Conservation (phyloP, 2,888 invertebrate genomes). For the Leucophenga maculata region DNA sequence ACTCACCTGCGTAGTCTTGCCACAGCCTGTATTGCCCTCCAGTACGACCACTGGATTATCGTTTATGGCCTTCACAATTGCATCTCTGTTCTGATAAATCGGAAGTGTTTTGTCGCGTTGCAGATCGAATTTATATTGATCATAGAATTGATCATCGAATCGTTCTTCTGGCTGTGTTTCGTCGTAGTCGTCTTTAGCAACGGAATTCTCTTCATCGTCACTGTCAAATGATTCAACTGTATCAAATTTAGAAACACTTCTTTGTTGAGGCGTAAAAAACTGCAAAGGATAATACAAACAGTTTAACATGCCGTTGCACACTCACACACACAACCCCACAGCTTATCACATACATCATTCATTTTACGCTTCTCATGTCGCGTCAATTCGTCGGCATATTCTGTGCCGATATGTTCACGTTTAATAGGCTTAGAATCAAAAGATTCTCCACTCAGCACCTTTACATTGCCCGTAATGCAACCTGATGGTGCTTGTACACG, state of each 20-base stretch:
- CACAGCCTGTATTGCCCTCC: constrained; percentile 95
- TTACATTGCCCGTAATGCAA: constrained; percentile 47
- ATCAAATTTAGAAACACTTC: not conserved
- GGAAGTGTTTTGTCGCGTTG: constrained; percentile 63
- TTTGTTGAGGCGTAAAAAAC: not conserved
- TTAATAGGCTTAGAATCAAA: constrained; percentile 50
- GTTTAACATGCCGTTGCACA: not conserved
- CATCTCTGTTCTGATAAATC: constrained; percentile 59
- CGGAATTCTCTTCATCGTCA: constrained; percentile 53
- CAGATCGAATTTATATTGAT: constrained; percentile 62
- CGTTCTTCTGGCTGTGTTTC: constrained; percentile 35
- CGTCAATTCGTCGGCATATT: constrained; percentile 55
- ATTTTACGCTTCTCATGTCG: constrained; percentile 58
- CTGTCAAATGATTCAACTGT: constrained; percentile 63
- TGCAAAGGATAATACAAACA: constrained; percentile 27
- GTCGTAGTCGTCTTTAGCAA: constrained; percentile 55
- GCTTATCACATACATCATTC: constrained; percentile 48
- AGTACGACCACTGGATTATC: constrained; percentile 82
- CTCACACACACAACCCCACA: not conserved
- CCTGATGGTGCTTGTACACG: constrained; percentile 52
- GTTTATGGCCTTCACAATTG: constrained; percentile 80
- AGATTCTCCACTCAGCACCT: constrained; percentile 30
- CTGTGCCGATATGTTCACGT: constrained; percentile 57
- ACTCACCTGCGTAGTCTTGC: constrained; percentile 84
- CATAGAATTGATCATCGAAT: constrained; percentile 58